Conservation (phyloP, 2,888 invertebrate species). For the Thysanoteuthis rhombus region DNA sequence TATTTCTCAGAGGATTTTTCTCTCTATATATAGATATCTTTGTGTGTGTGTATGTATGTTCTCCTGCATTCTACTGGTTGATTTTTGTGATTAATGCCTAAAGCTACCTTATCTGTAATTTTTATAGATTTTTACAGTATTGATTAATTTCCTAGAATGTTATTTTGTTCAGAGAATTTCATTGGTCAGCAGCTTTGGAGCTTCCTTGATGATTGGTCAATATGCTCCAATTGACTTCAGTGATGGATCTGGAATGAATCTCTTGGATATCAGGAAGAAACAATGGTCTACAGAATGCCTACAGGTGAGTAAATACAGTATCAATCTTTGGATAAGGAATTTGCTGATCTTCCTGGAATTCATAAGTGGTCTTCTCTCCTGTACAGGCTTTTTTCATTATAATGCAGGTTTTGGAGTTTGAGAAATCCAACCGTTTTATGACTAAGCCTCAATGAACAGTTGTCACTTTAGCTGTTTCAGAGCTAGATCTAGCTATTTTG, state of each 20-base stretch:
- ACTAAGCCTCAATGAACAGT: too few relatives aligned
- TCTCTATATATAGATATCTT: background rate
- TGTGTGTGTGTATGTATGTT: background rate
- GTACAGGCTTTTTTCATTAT: too few relatives aligned
- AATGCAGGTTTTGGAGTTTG: too few relatives aligned
- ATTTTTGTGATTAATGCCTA: background rate
- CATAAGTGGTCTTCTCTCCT: too few relatives aligned
- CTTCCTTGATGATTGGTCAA: slow-evolving; percentile 85
- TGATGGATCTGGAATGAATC: slow-evolving; percentile 96
- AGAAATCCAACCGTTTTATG: too few relatives aligned
- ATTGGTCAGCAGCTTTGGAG: slow-evolving; percentile 90
- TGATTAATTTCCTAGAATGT: background rate
- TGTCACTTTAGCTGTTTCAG: too few relatives aligned
- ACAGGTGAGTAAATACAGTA: slow-evolving; percentile 71
- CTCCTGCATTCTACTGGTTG: background rate
- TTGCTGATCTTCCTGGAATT: background rate
- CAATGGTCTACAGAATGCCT: slow-evolving; percentile 82
- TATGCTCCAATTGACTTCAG: slow-evolving; percentile 90
- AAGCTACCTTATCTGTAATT: background rate
- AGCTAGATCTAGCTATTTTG: too few relatives aligned
- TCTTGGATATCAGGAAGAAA: slow-evolving; percentile 83
- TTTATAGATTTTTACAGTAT: background rate
- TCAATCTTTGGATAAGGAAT: background rate
- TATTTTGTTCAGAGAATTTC: slow-evolving; percentile 79
- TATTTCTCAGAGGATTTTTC: too few relatives aligned